Conservation (phyloP, 2,888 invertebrate species). For the Drosophila subsilvestris region DNA sequence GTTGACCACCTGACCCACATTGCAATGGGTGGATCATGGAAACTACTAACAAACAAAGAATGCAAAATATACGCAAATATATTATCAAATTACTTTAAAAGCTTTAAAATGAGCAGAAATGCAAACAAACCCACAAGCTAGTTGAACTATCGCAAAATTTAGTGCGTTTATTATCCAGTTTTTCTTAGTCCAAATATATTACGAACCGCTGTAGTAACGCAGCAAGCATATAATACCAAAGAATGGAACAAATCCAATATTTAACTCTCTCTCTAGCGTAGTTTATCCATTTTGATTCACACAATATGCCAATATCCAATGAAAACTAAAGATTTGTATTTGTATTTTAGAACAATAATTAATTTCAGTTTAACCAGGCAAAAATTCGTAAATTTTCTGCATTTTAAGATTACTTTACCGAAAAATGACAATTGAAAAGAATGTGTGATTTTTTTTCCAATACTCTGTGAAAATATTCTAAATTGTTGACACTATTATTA, state of each 20-base stretch:
- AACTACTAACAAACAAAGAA: constrained; percentile 19
- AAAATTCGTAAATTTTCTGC: constrained; percentile 45
- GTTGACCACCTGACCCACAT: constrained; percentile 12
- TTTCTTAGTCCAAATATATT: constrained; percentile 65
- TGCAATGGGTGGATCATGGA: constrained; percentile 12
- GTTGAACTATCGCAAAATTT: constrained; percentile 61
- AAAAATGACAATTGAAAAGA: constrained; percentile 35
- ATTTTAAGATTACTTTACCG: constrained; percentile 5
- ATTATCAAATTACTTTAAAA: constrained; percentile 56
- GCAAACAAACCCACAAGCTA: constrained; percentile 53
- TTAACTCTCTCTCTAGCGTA: constrained; percentile 55
- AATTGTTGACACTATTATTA: not conserved
- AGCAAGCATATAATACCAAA: constrained; percentile 46
- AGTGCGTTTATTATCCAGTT: constrained; percentile 68
- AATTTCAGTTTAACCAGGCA: constrained; percentile 39
- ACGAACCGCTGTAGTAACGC: constrained; percentile 57
- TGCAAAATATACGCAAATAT: constrained; percentile 38
- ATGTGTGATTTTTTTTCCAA: constrained; percentile 59
- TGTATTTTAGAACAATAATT: constrained; percentile 61
- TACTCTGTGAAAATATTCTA: not conserved
- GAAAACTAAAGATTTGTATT: constrained; percentile 11
- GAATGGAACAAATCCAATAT: constrained; percentile 38
- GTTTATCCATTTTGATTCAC: constrained; percentile 56
- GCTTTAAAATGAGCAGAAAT: constrained; percentile 63
- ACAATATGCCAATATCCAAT: constrained; percentile 43